Base-by-base conservation (phyloP, 2,888 invertebrate species). In the Lypha dubia region DNA sequence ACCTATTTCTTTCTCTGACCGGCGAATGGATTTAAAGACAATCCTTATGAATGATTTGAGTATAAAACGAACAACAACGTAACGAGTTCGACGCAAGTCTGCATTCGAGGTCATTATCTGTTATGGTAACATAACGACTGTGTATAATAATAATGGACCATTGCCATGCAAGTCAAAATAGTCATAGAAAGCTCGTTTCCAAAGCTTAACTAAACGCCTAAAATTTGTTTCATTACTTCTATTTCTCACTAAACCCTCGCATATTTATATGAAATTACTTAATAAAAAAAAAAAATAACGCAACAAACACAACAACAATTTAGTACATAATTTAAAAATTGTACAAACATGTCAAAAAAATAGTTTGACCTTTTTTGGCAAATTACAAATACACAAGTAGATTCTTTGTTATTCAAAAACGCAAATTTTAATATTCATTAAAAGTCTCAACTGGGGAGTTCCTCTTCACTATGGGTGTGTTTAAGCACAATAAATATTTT, bases 351-450 rank as follows among this genome's bases (percentile, higher is more conserved):
- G n/a, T 32, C n/a, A 32, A 58, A 75, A 67, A 75, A 56, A 67
- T 67, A n/a, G 5, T 76, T 76, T 67, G n/a, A 49, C 76, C 67
- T 76, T 76, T 58, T 67, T 22, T 49, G 62, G 70, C n/a, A 62
- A 79, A 35, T 35, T 62, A 13, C 22, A 79, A 62, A 62, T 44
- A 28, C 2, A 28, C 5, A 62, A 51, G 11, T 44, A 22, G 7
- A 62, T 24, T 70, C 60, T 17, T 53, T 11, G 49, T 20, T 24
- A 20, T 41, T 15, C 9, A 24, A 49, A 5, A 15, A 38, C 17
- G 28, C 20, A 24, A 11, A 46, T 24, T 56, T 22, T n/a, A 41
- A 41, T 32, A 71, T 32, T 71, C 5, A 32, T 44, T 17, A 35
- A 9, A 73, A 62, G 11, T n/a, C 44, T 8, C 53, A 65, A 28